Evolutionary conservation across 2,888 invertebrate genomes (phyloP), one percentile per base, ranked within the genome.

Genomic region (Drosophila nigricruria): DNA sequence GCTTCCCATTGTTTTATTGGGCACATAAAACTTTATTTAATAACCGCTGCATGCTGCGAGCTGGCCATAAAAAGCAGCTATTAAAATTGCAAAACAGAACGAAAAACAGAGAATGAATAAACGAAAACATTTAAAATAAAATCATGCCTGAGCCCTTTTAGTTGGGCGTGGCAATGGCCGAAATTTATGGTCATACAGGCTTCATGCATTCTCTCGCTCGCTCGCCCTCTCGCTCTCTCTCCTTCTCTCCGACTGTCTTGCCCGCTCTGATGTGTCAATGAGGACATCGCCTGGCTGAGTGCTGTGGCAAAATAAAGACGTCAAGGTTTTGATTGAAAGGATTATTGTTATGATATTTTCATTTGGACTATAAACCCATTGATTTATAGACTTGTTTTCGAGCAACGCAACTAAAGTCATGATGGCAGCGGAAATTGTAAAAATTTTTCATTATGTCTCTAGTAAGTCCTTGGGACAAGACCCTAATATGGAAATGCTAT

Each of bases 21-120:
- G 56, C 63, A 60, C 73, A 82, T 83, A 85, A 83, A 83, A 83
- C 71, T 83, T 85, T 85, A 88, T 83, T 83, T 83, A 83, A 83
- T 83, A 83, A 88, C 88, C 86, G 69, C 63, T 69, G 83, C 75
- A 69, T 63, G 76, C 54, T 81, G 76, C 43, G 61, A 59, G 34
- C 42, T 58, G 73, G 60, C 71, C 88, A 85, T 88, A 85, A 82
- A 82, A 82, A 73, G 49, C 58, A 42, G 47, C 82, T 80, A 83
- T 88, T 83, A 83, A 83, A 80, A 85, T 57, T 66, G 69, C 64
- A 69, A 34, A 68, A 52, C 34, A 38, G 27, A 47, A 20, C 32
- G 18, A 25, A 69, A 34, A 71, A 32, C 20, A 40, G 32, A 57
- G 65, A 67, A 53, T 34, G 50, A 25, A 77, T 67, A 73, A 79